Evolutionary conservation across 2,888 invertebrate species (phyloP), one percentile per base, ranked within the genome.

Genomic region (Muschampia staudingeri): DNA sequence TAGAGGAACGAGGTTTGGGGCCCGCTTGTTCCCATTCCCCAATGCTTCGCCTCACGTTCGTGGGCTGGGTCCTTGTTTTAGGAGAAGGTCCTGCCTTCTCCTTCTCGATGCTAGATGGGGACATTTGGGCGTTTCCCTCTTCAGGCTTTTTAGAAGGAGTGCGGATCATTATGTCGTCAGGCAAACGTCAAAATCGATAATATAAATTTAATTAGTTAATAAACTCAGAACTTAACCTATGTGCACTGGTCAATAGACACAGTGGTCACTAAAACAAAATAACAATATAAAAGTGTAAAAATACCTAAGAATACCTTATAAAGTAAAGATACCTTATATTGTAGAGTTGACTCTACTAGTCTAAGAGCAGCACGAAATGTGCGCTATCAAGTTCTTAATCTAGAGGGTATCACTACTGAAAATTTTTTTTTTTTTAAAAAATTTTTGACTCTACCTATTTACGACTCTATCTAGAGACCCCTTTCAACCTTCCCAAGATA

Each of bases 41-140:
- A 2, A 56, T 56, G 19, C 56, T 56, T 7, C 19, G 56, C 56
- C 56, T 56, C 19, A 56, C 56, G 8, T 9, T 56, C 8, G n/a
- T 7, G 6, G 56, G 56, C 56, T 56, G 56, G 7, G 56, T 56
- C 56, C 2, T 7, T 2, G 4, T 19, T 56, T 56, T 56, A 2
- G 56, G 56, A 19, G 56, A 56, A 9, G 56, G 56, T n/a, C 56
- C 56, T n/a, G 56, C 56, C 56, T 19, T 56, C 56, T 56, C 56
- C 19, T 56, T 7, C n/a, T 56, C 56, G n/a, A 56, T 56, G n/a
- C 12, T 56, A 4, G n/a, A 2, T 8, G 56, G 56, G n/a, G 56
- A 56, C 8, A 1, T 56, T 9, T 56, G 56, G 1, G 7, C n/a
- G 8, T 56, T 9, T 8, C 6, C n/a, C 8, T 56, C 56, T 8